Conservation (phyloP, 2,888 invertebrate genomes). For the Coecobrya sp. region DNA sequence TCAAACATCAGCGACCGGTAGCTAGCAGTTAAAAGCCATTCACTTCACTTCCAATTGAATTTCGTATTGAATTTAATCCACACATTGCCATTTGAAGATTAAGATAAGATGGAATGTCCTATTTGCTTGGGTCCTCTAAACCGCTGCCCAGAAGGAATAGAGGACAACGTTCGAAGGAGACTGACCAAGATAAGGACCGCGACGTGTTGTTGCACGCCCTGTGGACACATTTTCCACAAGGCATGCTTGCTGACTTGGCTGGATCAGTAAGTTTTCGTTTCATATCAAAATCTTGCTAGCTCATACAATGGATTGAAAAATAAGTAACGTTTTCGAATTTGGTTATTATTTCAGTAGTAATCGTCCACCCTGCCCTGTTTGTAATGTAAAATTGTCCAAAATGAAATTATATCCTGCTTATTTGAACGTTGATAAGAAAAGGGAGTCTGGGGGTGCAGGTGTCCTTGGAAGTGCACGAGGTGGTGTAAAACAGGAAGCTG, state of each 20-base stretch:
- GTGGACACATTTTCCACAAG: slow-evolving; percentile 34
- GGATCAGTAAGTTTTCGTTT: not conserved
- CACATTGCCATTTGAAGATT: not conserved
- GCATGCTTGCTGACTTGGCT: slow-evolving; percentile 6
- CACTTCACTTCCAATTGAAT: not conserved
- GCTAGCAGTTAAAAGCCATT: not conserved
- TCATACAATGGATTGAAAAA: too few species aligned
- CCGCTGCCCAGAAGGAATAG: not conserved
- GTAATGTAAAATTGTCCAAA: not conserved
- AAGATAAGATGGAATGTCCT: slow-evolving; percentile 36
- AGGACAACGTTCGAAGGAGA: not conserved
- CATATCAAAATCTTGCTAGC: not conserved
- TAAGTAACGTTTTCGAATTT: not conserved
- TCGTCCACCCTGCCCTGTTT: not conserved
- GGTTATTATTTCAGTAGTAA: not conserved
- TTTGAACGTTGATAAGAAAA: not conserved
- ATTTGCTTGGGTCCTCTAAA: slow-evolving; percentile 1
- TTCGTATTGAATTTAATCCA: too few species aligned
- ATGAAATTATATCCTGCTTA: slow-evolving; percentile 13
- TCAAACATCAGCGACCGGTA: not conserved
- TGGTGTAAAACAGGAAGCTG: not conserved
- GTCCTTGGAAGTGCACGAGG: not conserved
- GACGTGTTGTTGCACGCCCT: not conserved
- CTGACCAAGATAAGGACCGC: not conserved
- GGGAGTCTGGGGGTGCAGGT: not conserved